A percentile compares a stretch with the other conserved stretches of the same genome.
Evolutionary conservation across 2,113 vertebrate species (phyloP).

Genomic region (Atlantisia rogersi): DNA sequence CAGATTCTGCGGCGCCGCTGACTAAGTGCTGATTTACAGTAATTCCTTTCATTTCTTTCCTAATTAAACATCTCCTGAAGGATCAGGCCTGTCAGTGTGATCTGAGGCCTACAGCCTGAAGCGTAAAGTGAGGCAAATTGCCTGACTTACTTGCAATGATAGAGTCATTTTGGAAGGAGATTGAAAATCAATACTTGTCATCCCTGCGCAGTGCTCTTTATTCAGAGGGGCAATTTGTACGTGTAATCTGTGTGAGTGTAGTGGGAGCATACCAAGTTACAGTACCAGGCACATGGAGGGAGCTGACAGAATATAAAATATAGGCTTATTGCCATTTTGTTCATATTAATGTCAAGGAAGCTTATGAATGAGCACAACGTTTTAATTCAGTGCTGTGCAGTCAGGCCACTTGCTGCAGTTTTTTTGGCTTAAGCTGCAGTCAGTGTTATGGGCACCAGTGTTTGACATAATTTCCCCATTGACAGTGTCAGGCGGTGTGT

Average conservation of each 20-base stretch:
- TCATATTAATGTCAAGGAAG: slow-evolving; percentile 49
- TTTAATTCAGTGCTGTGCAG: slow-evolving; percentile 30
- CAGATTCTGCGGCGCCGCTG: not conserved
- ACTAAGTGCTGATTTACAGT: slow-evolving; percentile 72
- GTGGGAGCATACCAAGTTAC: slow-evolving; percentile 49
- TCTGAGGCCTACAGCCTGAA: slow-evolving; percentile 62
- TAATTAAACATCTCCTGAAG: slow-evolving; percentile 77
- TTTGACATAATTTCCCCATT: not conserved
- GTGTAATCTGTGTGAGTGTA: slow-evolving; percentile 49
- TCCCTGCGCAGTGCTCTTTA: slow-evolving; percentile 51
- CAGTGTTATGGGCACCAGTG: not conserved
- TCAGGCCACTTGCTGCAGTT: slow-evolving; percentile 14
- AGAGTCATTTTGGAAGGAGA: slow-evolving; percentile 73
- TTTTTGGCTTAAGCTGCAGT: slow-evolving; percentile 1
- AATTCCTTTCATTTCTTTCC: slow-evolving; percentile 69
- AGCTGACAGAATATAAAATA: slow-evolving; percentile 40
- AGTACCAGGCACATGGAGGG: slow-evolving; percentile 3
- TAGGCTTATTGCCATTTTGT: slow-evolving; percentile 35
- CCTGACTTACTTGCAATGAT: slow-evolving; percentile 65
- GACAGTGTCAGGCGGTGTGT: not conserved
- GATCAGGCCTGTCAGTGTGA: slow-evolving; percentile 66
- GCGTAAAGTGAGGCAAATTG: slow-evolving; percentile 74
- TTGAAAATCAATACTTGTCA: slow-evolving; percentile 82
- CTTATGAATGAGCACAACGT: slow-evolving; percentile 22
- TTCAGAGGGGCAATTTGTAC: slow-evolving; percentile 72